Base-by-base conservation (phyloP, 1,140 invertebrate species). In the Cyphomyrmex costatus region DNA sequence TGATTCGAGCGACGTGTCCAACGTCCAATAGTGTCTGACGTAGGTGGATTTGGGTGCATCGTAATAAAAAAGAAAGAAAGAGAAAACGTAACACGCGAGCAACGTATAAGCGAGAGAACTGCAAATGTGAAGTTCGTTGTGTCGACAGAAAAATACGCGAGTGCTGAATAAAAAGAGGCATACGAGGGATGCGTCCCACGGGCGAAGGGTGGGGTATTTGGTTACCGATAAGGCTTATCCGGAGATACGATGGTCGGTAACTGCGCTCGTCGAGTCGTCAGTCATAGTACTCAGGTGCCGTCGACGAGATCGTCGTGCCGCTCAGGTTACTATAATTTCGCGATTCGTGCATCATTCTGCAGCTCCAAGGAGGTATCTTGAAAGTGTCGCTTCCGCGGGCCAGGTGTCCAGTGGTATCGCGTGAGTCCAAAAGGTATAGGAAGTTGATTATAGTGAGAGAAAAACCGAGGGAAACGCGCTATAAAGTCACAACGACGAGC, bases 221-320 rank as follows among this genome's bases (percentile, higher is more conserved):
- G 88, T 74, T 86, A 87, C 87, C 79, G 90, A 91, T 91, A 91
- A 91, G 70, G 90, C 90, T 91, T 91, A 91, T 91, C 90, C 87
- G 80, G 83, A 91, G 90, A 91, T 91, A 91, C 73, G 89, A 90
- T 90, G 89, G 89, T 87, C 68, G 85, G 33, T 85, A 73, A 74
- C 89, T 77, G 82, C 63, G 89, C 79, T 79, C 65, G 79, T 61
- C 79, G 79, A 27, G 60, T 65, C 77, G 74, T 65, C 90, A 91
- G 90, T 91, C 79, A 63, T 90, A 91, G 90, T 86, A 85, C 65
- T 91, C 90, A 91, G 90, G 90, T 91, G 82, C 73, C 86, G 85
- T 86, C 77, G 87, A 78, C 78, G 77, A 86, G 89, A 90, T 88
- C 89, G 88, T 53, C 71, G 60, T 80, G 60, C 42, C 66, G 60